Percentiles rank a stretch among this genome's conserved stretches.
phyloP scores from a whole-genome alignment of 2,113 vertebrate genomes.

The Dermatemys mawii region DNA sequence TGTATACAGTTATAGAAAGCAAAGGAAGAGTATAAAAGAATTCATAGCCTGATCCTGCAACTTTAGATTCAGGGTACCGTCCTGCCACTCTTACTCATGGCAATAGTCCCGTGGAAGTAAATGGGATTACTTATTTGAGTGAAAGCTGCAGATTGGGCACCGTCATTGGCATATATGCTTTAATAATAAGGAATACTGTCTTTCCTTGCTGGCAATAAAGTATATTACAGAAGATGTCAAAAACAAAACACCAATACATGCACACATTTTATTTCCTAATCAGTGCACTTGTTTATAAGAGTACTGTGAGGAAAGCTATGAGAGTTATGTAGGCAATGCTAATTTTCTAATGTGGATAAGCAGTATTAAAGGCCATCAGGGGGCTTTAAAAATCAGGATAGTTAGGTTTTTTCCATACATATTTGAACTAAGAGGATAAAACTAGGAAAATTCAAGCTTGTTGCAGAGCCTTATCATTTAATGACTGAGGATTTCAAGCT shows the following conservation, averaged over 20 bases:
- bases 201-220: neutral
- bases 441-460: neutral
- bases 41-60: neutral
- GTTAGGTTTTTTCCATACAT: neutral
- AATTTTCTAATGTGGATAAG: neutral
- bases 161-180: accelerated
- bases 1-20: neutral
- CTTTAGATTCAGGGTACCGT: neutral
- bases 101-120: neutral
- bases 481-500: neutral
- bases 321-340: neutral
- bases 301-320: neutral
- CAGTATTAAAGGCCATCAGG: neutral
- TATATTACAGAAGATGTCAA: neutral
- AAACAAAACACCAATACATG: neutral
- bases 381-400: neutral
- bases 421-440: neutral
- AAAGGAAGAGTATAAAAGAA: neutral
- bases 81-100: neutral
- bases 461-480: neutral
- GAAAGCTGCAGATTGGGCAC: neutral
- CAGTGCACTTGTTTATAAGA: neutral
- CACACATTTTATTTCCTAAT: neutral
- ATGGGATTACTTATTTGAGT: neutral
- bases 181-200: neutral